A percentile compares a stretch with the other conserved stretches of the same genome.
Conservation (phyloP, 2,113 vertebrate species). For the Potamarius usumacintae region DNA sequence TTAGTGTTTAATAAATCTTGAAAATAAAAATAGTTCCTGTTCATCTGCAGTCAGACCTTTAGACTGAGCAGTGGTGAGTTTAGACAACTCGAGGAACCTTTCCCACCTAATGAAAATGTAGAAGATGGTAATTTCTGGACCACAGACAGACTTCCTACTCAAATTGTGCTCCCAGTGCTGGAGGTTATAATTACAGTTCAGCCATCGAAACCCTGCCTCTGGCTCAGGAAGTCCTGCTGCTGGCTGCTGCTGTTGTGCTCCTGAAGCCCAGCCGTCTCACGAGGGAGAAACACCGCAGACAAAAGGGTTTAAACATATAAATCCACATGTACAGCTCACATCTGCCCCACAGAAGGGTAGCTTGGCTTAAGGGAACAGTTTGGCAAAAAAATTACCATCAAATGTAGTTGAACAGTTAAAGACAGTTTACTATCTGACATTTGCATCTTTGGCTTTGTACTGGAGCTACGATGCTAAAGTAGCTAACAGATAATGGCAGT, state of each 20-base stretch:
- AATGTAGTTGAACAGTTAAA: background rate
- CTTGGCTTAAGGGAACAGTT: background rate
- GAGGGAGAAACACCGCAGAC: background rate
- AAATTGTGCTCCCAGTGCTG: slow-evolving; percentile 18
- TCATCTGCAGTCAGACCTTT: slow-evolving; percentile 25
- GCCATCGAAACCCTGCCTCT: slow-evolving; percentile 35
- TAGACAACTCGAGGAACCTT: slow-evolving; percentile 17
- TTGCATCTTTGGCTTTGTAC: background rate
- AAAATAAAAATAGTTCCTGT: slow-evolving; percentile 2
- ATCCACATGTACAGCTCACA: slow-evolving; percentile 4
- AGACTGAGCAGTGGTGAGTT: slow-evolving; percentile 2
- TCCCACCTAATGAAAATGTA: slow-evolving; percentile 37
- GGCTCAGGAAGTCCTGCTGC: slow-evolving; percentile 29
- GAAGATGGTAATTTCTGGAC: slow-evolving; percentile 31
- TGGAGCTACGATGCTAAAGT: background rate
- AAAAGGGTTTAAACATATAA: slow-evolving; percentile 14
- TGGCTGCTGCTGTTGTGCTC: slow-evolving; percentile 17
- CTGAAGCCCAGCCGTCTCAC: background rate
- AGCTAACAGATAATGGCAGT: background rate
- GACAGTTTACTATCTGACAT: background rate
- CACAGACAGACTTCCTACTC: slow-evolving; percentile 23
- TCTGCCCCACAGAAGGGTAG: slow-evolving; percentile 11
- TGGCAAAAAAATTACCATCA: slow-evolving; percentile 19
- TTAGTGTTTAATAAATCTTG: slow-evolving; percentile 10
- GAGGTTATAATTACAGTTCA: slow-evolving; percentile 35